Percentiles rank a stretch among this genome's conserved stretches.
These are phyloP conservation scores for Cetoscarus ocellatus DNA, from an alignment of 2,797 vertebrate genomes.

Conservation along the genomic window DNA sequence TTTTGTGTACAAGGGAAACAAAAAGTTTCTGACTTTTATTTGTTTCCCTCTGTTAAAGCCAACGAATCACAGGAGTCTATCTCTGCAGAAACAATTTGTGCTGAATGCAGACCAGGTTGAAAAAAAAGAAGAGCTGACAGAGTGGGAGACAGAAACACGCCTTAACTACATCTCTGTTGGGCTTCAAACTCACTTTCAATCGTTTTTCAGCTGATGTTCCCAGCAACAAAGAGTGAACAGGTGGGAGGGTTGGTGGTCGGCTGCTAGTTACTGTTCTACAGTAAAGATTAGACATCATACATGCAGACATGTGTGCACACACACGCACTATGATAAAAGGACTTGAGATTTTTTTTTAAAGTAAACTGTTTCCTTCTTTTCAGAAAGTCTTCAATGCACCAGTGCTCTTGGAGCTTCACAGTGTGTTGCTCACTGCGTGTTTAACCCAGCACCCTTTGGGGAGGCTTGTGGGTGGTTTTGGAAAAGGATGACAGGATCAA, in stretches of 20 bases:
- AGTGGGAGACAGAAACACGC: constrained; percentile 31
- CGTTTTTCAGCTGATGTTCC: constrained; percentile 43
- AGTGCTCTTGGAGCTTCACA: constrained; percentile 32
- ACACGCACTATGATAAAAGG: constrained; percentile 51
- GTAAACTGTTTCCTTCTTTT: constrained; percentile 51
- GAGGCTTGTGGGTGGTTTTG: constrained; percentile 63
- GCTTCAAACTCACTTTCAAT: constrained; percentile 55
- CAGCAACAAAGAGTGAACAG: constrained; percentile 46
- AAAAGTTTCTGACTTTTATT: constrained; percentile 38
- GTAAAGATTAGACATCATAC: constrained; percentile 34
- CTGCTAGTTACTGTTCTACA: constrained; percentile 48
- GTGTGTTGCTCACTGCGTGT: constrained; percentile 50
- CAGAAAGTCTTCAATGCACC: constrained; percentile 38
- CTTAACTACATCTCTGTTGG: constrained; percentile 59
- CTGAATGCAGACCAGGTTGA: constrained; percentile 34
- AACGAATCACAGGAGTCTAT: constrained; percentile 39
- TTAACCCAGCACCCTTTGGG: constrained; percentile 56
- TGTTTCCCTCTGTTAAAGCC: constrained; percentile 26
- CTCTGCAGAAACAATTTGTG: constrained; percentile 36
- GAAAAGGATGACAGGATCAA: constrained; percentile 66
- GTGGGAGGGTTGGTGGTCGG: constrained; percentile 27
- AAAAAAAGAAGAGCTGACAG: constrained; percentile 29
- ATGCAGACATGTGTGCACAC: background rate
- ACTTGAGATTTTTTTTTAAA: constrained; percentile 32
- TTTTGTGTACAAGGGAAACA: constrained; percentile 30